phyloP scores from a whole-genome alignment of 2,888 invertebrate species.

The Coelogynopora nodosa region DNA sequence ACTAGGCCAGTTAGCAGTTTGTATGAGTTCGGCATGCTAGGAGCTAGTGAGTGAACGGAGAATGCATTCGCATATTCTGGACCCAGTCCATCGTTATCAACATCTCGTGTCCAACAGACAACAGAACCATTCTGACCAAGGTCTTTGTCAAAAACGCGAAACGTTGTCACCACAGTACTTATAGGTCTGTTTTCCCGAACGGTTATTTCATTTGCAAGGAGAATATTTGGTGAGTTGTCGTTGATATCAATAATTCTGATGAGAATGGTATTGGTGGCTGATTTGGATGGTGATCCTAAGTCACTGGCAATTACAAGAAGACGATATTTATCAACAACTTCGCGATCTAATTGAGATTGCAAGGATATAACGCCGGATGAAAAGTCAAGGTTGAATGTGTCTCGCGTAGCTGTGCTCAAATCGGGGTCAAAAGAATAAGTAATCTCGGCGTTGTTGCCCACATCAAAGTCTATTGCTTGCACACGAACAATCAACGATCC shows the following conservation, averaged over 20 bases:
- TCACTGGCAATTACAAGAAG: background rate
- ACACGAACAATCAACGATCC: background rate
- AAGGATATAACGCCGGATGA: background rate
- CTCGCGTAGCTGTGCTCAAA: background rate
- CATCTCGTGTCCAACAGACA: constrained; percentile 11
- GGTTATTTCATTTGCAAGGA: background rate
- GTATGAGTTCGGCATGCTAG: background rate
- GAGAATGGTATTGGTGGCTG: background rate
- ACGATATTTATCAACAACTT: background rate
- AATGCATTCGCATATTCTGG: background rate
- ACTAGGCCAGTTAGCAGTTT: background rate
- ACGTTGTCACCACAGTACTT: constrained; percentile 20
- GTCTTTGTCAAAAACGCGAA: background rate
- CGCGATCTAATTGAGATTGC: background rate
- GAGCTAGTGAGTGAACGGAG: background rate
- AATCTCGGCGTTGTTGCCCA: background rate
- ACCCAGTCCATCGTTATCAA: background rate
- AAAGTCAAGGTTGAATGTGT: background rate
- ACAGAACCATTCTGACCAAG: constrained; percentile 13
- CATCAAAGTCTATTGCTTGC: background rate
- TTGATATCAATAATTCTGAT: constrained; percentile 25
- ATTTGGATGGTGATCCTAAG: background rate
- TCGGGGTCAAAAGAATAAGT: constrained; percentile 7
- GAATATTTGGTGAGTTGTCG: background rate
- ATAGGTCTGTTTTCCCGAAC: constrained; percentile 12